phyloP scores from a whole-genome alignment of 2,888 invertebrate species.

The Ecliptopera silaceata region DNA sequence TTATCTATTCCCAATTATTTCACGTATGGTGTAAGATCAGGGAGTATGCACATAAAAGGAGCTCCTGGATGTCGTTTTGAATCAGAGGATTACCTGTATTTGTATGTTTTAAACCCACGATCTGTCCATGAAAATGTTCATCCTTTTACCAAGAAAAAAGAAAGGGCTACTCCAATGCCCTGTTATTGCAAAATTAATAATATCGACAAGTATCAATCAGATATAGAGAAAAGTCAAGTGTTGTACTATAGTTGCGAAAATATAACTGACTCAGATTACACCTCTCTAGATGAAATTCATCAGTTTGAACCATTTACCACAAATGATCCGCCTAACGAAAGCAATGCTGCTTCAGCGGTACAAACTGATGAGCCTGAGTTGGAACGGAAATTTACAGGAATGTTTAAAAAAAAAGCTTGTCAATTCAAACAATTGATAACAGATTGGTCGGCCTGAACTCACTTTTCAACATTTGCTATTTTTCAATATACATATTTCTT shows the following conservation, averaged over 20 bases:
- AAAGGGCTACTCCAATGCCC: slow-evolving; percentile 48
- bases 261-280: slow-evolving; percentile 19
- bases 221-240: slow-evolving; percentile 36
- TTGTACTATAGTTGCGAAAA: slow-evolving; percentile 55
- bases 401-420: slow-evolving; percentile 54
- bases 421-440: slow-evolving; percentile 53
- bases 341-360: slow-evolving; percentile 5
- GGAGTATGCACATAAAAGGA: slow-evolving; percentile 55
- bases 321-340: background rate
- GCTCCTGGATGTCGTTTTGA: slow-evolving; percentile 54
- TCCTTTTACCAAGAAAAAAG: slow-evolving; percentile 57
- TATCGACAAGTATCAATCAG: slow-evolving; percentile 23
- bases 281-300: slow-evolving; percentile 17
- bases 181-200: slow-evolving; percentile 52
- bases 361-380: background rate
- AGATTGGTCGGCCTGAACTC: slow-evolving; percentile 46
- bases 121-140: slow-evolving; percentile 42
- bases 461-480: background rate
- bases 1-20: slow-evolving; percentile 42
- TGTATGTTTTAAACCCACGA: slow-evolving; percentile 54
- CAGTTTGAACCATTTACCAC: slow-evolving; percentile 9
- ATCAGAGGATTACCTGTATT: slow-evolving; percentile 47
- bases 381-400: slow-evolving; percentile 20
- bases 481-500: background rate
- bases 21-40: slow-evolving; percentile 32